Base-by-base conservation (phyloP, 2,113 vertebrate species). In the Caretta caretta region DNA sequence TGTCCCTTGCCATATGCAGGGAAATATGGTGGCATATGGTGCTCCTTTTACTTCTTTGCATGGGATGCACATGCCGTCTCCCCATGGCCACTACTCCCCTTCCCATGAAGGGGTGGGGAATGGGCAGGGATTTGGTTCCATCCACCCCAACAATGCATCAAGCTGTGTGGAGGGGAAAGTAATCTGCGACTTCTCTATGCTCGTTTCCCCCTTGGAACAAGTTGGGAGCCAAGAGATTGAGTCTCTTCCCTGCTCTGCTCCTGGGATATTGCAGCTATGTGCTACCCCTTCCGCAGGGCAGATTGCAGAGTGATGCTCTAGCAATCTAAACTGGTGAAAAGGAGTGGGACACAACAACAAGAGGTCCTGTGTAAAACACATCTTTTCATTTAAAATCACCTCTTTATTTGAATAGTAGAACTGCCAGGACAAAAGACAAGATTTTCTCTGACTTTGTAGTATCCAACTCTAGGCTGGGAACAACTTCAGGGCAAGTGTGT, bases 401-500 rank as follows among this genome's bases (percentile, higher is more conserved):
- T 89, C 29, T 92, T 90, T 79, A 85, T 90, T 91, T 95, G 81
- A 90, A 86, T 51, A 85, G 49, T 16, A 51, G 49, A 27, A 90
- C 22, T 78, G 83, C 92, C 90, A 96, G 22, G 7, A 80, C 6
- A 38, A 51, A 80, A 82, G 56, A 35, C 6, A 53, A 3, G 4
- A 65, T 42, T 46, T 89, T 24, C 84, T 89, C 35, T 35, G 51
- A 29, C 31, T 79, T 82, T 89, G 6, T 50, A 84, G 85, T 78
- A 53, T 50, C 83, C 53, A 14, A 16, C 38, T 83, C 14, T 29
- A 90, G 75, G 31, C 65, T 87, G 79, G 38, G 75, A 93, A 82
- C 14, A 87, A 27, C 29, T 48, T 89, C 51, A 51, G 49, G 83
- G 80, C 54, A 81, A 78, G 84, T 80, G 83, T 86, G 84, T 91